These are phyloP conservation scores for Zygogramma bicolorata DNA, from an alignment of 2,888 invertebrate genomes.

Conservation along the genomic window DNA sequence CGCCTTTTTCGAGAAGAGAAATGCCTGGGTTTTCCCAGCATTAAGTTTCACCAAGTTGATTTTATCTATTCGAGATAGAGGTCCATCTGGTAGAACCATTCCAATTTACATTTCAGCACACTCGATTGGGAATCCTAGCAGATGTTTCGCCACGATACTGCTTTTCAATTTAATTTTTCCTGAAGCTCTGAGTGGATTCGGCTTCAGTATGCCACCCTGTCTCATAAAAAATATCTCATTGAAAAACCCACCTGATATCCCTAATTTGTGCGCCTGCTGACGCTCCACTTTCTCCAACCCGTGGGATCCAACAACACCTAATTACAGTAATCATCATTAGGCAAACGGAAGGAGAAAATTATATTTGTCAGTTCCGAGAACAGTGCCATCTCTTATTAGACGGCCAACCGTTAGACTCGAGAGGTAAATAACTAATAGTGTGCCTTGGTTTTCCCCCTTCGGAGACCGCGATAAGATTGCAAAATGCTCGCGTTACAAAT, in stretches of 20 bases:
- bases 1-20: no score
- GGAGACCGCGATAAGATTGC: constrained; percentile 58
- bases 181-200: no score
- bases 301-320: not conserved
- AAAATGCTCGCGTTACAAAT: constrained; percentile 63
- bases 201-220: no score
- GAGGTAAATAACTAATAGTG: constrained; percentile 57
- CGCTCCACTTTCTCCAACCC: not conserved
- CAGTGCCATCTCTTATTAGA: not conserved
- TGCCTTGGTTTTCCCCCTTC: constrained; percentile 45
- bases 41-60: no score
- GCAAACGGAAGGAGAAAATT: not conserved
- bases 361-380: not conserved
- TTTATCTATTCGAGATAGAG: no score
- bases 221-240: no score
- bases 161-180: no score
- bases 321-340: not conserved
- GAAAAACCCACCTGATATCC: not conserved
- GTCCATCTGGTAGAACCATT: no score
- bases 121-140: no score
- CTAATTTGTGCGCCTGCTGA: not conserved
- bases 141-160: no score
- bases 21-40: no score
- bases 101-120: no score
- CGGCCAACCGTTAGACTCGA: not conserved